phyloP scores from a whole-genome alignment of 2,113 vertebrate genomes.

The Oreotrochilus melanogaster region DNA sequence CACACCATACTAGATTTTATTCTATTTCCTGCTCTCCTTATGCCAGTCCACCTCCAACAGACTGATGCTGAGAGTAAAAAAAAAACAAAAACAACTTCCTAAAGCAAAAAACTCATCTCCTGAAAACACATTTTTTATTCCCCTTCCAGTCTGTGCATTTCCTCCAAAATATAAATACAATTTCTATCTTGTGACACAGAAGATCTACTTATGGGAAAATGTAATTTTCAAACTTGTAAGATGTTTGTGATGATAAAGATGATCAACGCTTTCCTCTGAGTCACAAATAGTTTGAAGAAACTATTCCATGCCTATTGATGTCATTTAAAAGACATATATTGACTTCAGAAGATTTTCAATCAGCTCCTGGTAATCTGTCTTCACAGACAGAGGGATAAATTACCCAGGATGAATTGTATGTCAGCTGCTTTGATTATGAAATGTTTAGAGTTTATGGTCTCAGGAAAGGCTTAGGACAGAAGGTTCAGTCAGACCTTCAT shows the following conservation, averaged over 20 bases:
- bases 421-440: neutral
- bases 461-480: neutral
- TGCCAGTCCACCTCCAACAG: neutral
- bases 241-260: slow-evolving; percentile 16
- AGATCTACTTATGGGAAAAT: neutral
- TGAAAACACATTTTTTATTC: neutral
- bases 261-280: slow-evolving; percentile 10
- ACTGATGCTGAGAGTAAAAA: neutral
- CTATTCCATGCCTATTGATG: neutral
- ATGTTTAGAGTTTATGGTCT: neutral
- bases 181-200: neutral
- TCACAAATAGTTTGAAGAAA: slow-evolving; percentile 22
- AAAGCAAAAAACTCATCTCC: neutral
- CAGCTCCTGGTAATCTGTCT: neutral
- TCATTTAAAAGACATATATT: neutral
- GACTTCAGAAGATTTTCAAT: neutral
- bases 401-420: neutral
- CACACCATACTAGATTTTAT: neutral
- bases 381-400: neutral
- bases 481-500: neutral
- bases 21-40: neutral
- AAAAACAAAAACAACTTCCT: neutral
- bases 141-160: neutral
- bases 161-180: neutral
- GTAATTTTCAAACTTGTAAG: neutral